phyloP scores from a whole-genome alignment of 2,113 vertebrate species.

The Actenoides lindsayi region DNA sequence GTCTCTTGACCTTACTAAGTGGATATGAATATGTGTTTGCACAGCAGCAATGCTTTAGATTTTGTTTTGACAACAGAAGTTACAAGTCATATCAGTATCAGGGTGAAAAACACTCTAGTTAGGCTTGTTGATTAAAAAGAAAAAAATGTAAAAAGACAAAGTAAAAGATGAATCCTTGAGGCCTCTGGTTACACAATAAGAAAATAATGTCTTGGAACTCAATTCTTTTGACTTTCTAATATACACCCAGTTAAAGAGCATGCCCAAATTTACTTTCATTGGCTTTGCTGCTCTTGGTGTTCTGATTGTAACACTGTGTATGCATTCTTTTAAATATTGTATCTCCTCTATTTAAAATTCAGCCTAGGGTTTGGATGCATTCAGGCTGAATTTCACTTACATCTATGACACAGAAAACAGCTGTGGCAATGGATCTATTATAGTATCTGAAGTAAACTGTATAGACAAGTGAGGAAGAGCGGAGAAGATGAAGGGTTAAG shows the following conservation, averaged over 20 bases:
- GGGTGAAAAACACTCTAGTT: background rate
- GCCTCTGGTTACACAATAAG: background rate
- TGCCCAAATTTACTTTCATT: background rate
- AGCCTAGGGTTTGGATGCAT: background rate
- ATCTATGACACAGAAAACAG: background rate
- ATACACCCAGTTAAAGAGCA: background rate
- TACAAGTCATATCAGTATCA: background rate
- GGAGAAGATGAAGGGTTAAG: conserved; percentile 6
- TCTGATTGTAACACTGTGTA: background rate
- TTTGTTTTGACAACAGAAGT: background rate
- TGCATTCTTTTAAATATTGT: background rate
- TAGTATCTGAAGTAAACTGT: background rate
- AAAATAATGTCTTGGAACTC: background rate
- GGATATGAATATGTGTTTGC: background rate
- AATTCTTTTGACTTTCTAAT: background rate
- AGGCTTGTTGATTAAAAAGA: background rate
- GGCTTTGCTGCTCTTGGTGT: background rate
- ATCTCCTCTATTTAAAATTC: background rate
- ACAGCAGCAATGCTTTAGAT: background rate
- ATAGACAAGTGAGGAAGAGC: background rate
- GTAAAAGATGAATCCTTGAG: background rate
- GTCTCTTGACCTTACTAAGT: background rate
- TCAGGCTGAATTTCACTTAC: background rate
- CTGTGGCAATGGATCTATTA: background rate
- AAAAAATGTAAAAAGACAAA: background rate